A percentile compares a stretch with the other conserved stretches of the same genome.
Evolutionary conservation across 2,113 vertebrate species (phyloP).

Genomic region (Rhodinocichla rosea): DNA sequence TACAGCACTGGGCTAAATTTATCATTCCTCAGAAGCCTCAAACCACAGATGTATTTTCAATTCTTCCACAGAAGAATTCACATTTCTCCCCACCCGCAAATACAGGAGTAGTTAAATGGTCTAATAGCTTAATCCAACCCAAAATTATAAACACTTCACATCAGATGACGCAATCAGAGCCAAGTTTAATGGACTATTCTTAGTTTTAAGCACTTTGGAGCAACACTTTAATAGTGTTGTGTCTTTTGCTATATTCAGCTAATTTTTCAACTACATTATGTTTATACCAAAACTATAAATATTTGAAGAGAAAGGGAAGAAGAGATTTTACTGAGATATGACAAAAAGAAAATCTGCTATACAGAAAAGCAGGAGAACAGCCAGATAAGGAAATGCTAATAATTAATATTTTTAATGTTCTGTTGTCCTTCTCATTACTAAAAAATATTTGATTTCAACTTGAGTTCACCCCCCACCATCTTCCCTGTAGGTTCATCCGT

Average conservation of each 20-base stretch:
- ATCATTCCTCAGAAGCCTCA: constrained; percentile 32
- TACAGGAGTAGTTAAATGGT: not conserved
- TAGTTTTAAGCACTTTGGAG: not conserved
- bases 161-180: not conserved
- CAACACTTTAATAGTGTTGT: not conserved
- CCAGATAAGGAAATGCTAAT: not conserved
- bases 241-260: not conserved
- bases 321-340: not conserved
- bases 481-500: not conserved
- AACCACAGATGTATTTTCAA: constrained; percentile 44
- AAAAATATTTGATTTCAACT: not conserved
- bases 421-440: not conserved
- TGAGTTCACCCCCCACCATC: not conserved
- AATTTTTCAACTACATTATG: not conserved
- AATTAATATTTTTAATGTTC: not conserved
- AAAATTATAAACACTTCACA: not conserved
- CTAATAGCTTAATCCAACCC: constrained; percentile 16
- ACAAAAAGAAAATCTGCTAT: not conserved
- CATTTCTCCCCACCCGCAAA: not conserved
- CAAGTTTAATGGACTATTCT: not conserved
- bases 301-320: not conserved
- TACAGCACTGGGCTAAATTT: constrained; percentile 29
- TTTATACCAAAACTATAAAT: not conserved
- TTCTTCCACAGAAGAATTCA: constrained; percentile 26
- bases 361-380: not conserved